These are phyloP conservation scores for Trogon surrucura DNA, from an alignment of 2,113 vertebrate species.

Conservation along the genomic window DNA sequence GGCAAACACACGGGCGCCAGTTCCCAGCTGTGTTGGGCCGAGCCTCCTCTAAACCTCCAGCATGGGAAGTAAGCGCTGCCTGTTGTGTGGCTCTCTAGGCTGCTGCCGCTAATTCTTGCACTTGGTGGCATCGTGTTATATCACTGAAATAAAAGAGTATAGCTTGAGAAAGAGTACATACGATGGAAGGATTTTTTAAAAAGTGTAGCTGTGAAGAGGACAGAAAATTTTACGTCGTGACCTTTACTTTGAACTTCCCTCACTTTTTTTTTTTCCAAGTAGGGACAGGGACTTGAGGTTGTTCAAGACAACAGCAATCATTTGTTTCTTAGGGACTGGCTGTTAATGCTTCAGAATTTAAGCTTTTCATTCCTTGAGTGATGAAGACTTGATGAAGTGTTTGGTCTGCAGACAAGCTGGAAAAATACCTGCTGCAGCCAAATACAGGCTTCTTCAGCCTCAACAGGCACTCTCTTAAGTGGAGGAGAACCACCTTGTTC, in stretches of 20 bases:
- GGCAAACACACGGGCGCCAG: fast-evolving
- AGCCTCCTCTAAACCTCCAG: neutral
- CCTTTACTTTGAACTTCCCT: neutral
- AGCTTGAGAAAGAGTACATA: neutral
- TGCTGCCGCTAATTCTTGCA: no score
- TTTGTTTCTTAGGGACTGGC: neutral
- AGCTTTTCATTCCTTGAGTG: neutral
- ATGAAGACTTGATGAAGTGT: constrained; percentile 27
- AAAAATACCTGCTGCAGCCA: neutral
- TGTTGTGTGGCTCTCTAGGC: neutral
- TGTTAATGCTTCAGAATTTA: neutral
- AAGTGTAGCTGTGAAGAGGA: neutral
- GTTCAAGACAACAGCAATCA: neutral
- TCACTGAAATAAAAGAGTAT: neutral
- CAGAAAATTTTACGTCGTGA: neutral
- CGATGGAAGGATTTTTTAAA: neutral
- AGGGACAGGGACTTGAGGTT: neutral
- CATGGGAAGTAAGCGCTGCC: neutral
- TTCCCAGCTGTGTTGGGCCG: neutral
- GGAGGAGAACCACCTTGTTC: neutral
- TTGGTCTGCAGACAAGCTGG: constrained; percentile 6
- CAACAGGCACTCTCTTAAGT: neutral
- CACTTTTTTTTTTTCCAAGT: fast-evolving
- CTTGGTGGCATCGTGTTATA: no score
- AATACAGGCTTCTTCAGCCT: neutral